phyloP scores from a whole-genome alignment of 2,113 vertebrate species.

The Nannobrachium achirus region DNA sequence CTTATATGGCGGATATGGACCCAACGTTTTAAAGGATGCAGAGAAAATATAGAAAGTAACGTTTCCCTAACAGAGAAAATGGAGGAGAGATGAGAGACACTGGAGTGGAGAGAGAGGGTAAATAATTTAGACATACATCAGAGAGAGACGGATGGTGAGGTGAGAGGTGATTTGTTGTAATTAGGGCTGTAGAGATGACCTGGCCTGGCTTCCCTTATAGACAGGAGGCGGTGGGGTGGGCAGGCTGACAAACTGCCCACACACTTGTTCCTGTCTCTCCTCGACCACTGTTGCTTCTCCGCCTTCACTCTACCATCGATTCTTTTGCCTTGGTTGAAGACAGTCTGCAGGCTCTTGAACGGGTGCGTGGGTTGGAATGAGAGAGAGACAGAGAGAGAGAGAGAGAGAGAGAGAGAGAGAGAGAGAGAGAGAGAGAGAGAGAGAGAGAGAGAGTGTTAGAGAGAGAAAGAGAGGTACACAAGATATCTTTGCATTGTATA shows the following conservation, averaged over 20 bases:
- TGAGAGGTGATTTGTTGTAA: conserved; percentile 68
- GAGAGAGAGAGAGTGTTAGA: background rate
- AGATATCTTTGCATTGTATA: too few species aligned
- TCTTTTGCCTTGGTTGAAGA: conserved; percentile 55
- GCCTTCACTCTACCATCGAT: too few species aligned
- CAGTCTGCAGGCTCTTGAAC: conserved; percentile 49
- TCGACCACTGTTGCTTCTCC: conserved; percentile 15
- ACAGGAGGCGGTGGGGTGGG: conserved; percentile 36
- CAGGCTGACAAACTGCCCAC: conserved; percentile 63
- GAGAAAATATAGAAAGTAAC: conserved; percentile 11
- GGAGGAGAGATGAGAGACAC: background rate
- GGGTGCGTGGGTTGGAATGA: conserved; percentile 18
- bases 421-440: background rate
- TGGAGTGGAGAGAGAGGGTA: conserved; percentile 2
- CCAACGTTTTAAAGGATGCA: too few species aligned
- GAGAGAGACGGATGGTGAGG: conserved; percentile 26
- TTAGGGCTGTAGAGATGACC: conserved; percentile 52
- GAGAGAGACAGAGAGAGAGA: background rate
- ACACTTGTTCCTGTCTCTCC: conserved; percentile 42
- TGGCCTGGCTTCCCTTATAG: conserved; percentile 40
- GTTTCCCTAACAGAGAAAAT: background rate
- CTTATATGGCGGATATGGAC: too few species aligned
- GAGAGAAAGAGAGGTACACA: too few species aligned
- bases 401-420: background rate
- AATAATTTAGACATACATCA: background rate